A percentile compares a stretch with the other conserved stretches of the same genome.
These are phyloP conservation scores for Solea senegalensis DNA, from an alignment of 2,113 vertebrate genomes.

Conservation along the genomic window DNA sequence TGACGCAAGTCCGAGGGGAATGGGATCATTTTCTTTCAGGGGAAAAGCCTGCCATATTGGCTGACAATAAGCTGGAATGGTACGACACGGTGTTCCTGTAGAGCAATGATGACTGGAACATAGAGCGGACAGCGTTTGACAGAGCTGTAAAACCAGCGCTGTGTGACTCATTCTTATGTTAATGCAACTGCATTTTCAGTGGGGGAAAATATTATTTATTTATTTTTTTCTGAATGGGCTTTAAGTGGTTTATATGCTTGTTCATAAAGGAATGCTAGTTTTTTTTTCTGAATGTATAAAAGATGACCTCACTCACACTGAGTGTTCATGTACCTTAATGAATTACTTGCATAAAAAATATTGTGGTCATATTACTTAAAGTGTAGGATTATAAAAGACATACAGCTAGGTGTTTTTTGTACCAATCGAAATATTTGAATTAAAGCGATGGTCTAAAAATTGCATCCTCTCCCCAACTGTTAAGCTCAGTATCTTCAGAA, in stretches of 20 bases:
- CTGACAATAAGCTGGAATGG: slow-evolving; percentile 78
- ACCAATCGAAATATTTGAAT: too few species aligned
- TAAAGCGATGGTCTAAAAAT: too few species aligned
- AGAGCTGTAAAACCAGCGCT: slow-evolving; percentile 66
- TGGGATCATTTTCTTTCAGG: slow-evolving; percentile 75
- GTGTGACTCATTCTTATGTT: slow-evolving; percentile 70
- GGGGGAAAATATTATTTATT: slow-evolving; percentile 32
- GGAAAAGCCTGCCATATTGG: slow-evolving; percentile 77
- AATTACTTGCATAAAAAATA: neutral
- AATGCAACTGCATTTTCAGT: slow-evolving; percentile 58
- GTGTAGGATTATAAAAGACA: too few species aligned
- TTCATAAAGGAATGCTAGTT: slow-evolving; percentile 12
- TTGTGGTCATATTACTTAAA: too few species aligned
- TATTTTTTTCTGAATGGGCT: slow-evolving; percentile 39
- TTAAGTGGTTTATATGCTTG: slow-evolving; percentile 39
- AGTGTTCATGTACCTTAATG: slow-evolving; percentile 11
- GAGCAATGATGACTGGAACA: slow-evolving; percentile 70
- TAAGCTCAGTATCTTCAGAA: too few species aligned
- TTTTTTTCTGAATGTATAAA: slow-evolving; percentile 8
- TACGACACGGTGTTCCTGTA: slow-evolving; percentile 76
- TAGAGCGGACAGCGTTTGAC: slow-evolving; percentile 66
- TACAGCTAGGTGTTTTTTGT: too few species aligned
- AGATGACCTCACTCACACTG: slow-evolving; percentile 8
- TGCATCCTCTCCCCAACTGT: too few species aligned
- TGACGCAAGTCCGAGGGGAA: slow-evolving; percentile 81